Percentiles rank a stretch among this genome's conserved stretches.
phyloP scores from a whole-genome alignment of 2,888 invertebrate species.

The Halictus ligatus region DNA sequence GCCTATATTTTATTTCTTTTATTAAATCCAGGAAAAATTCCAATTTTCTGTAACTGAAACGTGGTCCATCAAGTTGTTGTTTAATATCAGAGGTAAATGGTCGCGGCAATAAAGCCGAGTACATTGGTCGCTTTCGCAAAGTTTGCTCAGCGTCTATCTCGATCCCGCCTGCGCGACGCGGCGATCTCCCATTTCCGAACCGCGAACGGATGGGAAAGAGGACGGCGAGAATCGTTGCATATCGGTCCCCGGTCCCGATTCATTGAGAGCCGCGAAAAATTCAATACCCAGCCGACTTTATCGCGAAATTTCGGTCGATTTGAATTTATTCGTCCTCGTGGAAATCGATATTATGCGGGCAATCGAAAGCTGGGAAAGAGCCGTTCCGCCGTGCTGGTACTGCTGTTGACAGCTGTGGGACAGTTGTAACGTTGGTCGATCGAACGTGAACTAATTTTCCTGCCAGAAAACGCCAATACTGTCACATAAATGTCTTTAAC shows the following conservation, averaged over 20 bases:
- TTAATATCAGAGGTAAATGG: not conserved
- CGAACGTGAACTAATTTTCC: not conserved
- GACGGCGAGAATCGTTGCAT: not conserved
- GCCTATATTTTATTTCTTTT: no score
- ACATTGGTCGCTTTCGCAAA: not conserved
- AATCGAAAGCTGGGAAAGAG: not conserved
- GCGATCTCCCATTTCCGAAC: constrained; percentile 16
- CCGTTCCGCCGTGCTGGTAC: not conserved
- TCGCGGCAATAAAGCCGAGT: constrained; percentile 1
- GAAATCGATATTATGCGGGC: not conserved
- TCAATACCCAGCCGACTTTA: not conserved
- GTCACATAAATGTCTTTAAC: not conserved
- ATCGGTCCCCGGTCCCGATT: constrained; percentile 1
- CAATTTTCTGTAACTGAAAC: not conserved
- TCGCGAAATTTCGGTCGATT: constrained; percentile 1
- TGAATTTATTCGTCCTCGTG: not conserved
- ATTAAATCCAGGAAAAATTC: no score
- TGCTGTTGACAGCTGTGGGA: not conserved
- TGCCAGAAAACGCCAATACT: not conserved
- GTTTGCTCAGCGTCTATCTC: not conserved
- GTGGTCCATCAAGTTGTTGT: not conserved
- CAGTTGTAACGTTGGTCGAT: not conserved
- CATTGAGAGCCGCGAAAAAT: not conserved
- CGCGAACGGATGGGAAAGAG: constrained; percentile 5
- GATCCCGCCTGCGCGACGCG: not conserved